A percentile compares a stretch with the other conserved stretches of the same genome.
phyloP scores from a whole-genome alignment of 2,888 invertebrate species.

The Melangyna quadrimaculata region DNA sequence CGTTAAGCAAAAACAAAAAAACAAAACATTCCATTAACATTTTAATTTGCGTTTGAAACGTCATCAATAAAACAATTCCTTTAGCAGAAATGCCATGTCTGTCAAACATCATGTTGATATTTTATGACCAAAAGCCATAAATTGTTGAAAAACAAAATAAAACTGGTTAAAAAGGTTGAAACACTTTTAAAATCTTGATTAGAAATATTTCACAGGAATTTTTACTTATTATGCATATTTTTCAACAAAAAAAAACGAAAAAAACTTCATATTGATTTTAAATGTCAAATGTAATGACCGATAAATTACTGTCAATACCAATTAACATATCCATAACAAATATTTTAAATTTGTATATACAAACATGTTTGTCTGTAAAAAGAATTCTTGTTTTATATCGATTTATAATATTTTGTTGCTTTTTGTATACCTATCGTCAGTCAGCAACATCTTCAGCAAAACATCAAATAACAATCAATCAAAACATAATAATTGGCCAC shows the following conservation, averaged over 20 bases:
- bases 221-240: not conserved
- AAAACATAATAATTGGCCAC: slow-evolving; percentile 26
- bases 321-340: slow-evolving; percentile 11
- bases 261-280: not conserved
- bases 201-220: not conserved
- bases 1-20: not conserved
- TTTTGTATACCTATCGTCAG: not conserved
- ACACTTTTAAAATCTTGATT: not conserved
- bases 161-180: not conserved
- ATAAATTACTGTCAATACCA: slow-evolving; percentile 13
- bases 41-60: not conserved
- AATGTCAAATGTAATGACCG: slow-evolving; percentile 15
- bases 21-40: not conserved
- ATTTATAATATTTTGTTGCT: not conserved
- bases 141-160: not conserved
- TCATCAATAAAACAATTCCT: slow-evolving; percentile 10
- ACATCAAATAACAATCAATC: slow-evolving; percentile 25
- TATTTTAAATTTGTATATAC: not conserved
- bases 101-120: not conserved
- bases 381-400: not conserved
- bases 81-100: slow-evolving; percentile 14
- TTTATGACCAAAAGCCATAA: not conserved
- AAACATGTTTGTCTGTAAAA: not conserved
- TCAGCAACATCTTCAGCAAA: not conserved
- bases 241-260: too few relatives aligned